Percentiles rank a stretch among this genome's conserved stretches.
Evolutionary conservation across 2,888 invertebrate genomes (phyloP).

Genomic region (Lepidochrysops patricia): DNA sequence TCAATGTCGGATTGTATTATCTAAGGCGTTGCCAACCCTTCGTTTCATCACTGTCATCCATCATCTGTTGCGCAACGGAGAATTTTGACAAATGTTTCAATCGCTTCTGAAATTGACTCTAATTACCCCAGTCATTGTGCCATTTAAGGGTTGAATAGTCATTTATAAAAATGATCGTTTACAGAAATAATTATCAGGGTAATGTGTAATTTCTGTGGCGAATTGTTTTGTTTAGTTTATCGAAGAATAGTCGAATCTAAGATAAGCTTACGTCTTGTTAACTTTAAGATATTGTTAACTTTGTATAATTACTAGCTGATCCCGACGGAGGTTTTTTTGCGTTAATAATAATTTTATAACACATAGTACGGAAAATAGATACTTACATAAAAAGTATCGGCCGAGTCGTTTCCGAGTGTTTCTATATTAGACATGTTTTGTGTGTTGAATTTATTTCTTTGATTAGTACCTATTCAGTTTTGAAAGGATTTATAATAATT

Average conservation of each 20-base stretch:
- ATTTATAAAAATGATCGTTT: not conserved
- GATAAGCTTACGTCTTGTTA: no score
- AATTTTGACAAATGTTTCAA: constrained; percentile 52
- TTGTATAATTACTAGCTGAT: no score
- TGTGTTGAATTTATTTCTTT: no score
- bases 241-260: constrained; percentile 15
- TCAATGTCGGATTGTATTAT: constrained; percentile 41
- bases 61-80: constrained; percentile 57
- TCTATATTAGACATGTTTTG: no score
- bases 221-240: not conserved
- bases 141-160: not conserved
- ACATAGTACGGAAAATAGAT: no score
- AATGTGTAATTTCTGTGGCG: constrained; percentile 10
- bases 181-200: constrained; percentile 8
- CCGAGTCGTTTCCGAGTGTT: no score
- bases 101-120: constrained; percentile 58
- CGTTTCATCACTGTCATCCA: constrained; percentile 40
- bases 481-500: no score
- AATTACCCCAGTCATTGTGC: constrained; percentile 38
- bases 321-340: no score
- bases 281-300: no score
- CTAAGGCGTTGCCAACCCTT: constrained; percentile 16
- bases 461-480: no score
- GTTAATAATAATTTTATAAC: no score
- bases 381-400: no score